Conservation (phyloP, 2,113 vertebrate species). For the Cryptotis parvus region DNA sequence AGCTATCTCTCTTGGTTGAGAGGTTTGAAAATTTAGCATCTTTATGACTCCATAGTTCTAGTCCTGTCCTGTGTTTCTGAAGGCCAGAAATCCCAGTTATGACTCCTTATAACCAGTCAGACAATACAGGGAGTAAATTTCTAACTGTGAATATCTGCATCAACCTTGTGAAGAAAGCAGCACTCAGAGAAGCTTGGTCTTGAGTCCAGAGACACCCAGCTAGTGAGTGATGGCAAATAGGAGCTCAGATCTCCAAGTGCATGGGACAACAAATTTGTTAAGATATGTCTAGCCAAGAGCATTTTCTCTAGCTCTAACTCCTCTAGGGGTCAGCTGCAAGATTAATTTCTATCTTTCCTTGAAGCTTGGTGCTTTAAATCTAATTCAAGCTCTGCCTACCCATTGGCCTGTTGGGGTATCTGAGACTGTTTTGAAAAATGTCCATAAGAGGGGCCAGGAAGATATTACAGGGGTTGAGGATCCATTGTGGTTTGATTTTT, state of each 20-base stretch:
- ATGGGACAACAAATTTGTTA: not conserved
- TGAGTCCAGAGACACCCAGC: constrained; percentile 3
- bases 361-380: not conserved
- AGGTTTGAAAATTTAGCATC: not conserved
- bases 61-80: not conserved
- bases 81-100: not conserved
- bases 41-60: not conserved
- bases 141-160: not conserved
- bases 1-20: not conserved
- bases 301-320: not conserved
- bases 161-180: not conserved
- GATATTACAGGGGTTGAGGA: no score
- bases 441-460: not conserved
- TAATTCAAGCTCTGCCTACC: not conserved
- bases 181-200: not conserved
- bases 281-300: not conserved
- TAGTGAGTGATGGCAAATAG: not conserved
- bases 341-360: not conserved
- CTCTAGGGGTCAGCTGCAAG: not conserved
- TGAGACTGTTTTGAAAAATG: constrained; percentile 11
- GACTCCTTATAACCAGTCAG: not conserved
- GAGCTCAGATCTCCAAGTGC: not conserved
- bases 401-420: not conserved
- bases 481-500: no score
- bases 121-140: not conserved